phyloP scores from a whole-genome alignment of 2,888 invertebrate genomes.

The Ochropleura plecta region DNA sequence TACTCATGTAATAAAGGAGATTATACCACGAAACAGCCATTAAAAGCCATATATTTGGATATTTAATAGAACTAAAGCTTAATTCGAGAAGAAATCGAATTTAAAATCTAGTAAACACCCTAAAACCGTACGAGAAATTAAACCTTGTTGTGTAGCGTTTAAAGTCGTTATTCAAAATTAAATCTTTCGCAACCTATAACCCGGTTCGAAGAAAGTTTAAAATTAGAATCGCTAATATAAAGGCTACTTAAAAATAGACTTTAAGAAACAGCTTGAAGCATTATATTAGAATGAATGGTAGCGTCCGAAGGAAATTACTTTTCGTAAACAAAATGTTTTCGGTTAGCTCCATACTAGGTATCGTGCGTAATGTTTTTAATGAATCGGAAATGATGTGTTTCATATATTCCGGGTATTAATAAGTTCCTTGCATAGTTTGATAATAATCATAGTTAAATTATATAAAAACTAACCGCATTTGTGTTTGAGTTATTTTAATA shows the following conservation, averaged over 20 bases:
- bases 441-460: constrained; percentile 33
- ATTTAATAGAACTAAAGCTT: not conserved
- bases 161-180: constrained; percentile 32
- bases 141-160: constrained; percentile 5
- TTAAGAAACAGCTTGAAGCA: constrained; percentile 8
- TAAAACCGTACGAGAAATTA: constrained; percentile 8
- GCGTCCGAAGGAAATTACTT: constrained; percentile 1
- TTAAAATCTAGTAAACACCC: constrained; percentile 12
- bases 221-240: constrained; percentile 27
- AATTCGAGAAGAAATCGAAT: not conserved
- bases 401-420: not conserved
- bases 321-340: constrained; percentile 16
- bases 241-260: constrained; percentile 23
- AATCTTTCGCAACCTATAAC: constrained; percentile 15
- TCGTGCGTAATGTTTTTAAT: not conserved
- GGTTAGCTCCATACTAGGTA: constrained; percentile 25
- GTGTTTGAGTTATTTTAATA: constrained; percentile 43
- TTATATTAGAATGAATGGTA: constrained; percentile 18
- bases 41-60: not conserved
- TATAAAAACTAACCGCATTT: constrained; percentile 48
- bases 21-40: not conserved
- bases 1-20: not conserved
- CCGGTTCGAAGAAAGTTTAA: constrained; percentile 25
- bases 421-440: constrained; percentile 25
- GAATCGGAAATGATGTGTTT: constrained; percentile 24